A percentile compares a stretch with the other conserved stretches of the same genome.
Conservation (phyloP, 2,113 vertebrate species). For the Cariama cristata region DNA sequence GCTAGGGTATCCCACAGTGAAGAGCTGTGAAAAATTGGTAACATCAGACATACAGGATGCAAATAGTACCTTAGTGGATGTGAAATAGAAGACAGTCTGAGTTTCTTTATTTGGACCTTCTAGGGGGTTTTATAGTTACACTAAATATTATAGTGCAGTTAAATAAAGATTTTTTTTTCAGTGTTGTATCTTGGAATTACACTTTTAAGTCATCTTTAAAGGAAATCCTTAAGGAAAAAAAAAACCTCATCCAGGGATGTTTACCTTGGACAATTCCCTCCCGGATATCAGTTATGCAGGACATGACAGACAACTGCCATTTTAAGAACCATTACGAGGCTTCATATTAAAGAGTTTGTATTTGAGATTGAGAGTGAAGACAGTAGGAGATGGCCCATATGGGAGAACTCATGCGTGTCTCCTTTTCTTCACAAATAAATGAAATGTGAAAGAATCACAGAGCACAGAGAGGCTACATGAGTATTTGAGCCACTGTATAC, state of each 20-base stretch:
- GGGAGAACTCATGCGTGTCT: accelerated
- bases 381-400: not conserved
- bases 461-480: not conserved
- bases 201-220: not conserved
- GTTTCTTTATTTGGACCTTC: not conserved
- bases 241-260: not conserved
- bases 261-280: not conserved
- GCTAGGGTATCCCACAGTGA: not conserved
- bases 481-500: not conserved
- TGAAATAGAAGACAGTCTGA: not conserved
- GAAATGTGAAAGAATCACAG: not conserved
- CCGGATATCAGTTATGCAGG: not conserved
- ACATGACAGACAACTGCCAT: not conserved
- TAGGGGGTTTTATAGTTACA: not conserved
- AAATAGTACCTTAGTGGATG: not conserved
- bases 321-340: not conserved
- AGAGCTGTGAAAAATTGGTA: not conserved
- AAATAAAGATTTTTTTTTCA: not conserved
- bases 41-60: accelerated
- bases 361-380: not conserved
- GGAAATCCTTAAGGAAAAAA: not conserved
- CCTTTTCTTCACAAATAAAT: not conserved
- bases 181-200: not conserved
- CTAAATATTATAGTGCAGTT: not conserved
- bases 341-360: not conserved